Evolutionary conservation across 2,797 vertebrate species (phyloP).

Genomic region (Falco cherrug): DNA sequence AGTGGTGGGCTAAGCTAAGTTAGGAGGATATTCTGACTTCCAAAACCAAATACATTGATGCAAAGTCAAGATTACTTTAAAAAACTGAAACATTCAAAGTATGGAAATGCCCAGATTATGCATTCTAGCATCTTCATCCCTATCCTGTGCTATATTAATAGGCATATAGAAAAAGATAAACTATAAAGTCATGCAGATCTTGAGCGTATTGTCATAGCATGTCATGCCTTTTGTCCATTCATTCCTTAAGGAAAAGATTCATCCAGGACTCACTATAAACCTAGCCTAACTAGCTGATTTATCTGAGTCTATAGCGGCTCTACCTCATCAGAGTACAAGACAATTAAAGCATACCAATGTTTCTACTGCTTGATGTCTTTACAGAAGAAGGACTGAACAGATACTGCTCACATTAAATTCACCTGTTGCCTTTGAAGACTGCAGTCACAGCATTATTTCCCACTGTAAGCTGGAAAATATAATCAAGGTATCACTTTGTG

Average conservation of each 20-base stretch:
- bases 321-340: background rate
- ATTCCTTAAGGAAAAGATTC: background rate
- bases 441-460: conserved; percentile 19
- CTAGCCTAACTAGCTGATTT: background rate
- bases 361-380: background rate
- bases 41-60: background rate
- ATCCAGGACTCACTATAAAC: background rate
- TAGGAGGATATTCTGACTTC: background rate
- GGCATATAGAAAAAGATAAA: background rate
- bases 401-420: background rate
- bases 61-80: background rate
- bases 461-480: background rate
- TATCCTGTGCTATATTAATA: background rate
- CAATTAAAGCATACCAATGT: background rate
- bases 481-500: conserved; percentile 17
- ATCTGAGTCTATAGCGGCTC: background rate
- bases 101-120: background rate
- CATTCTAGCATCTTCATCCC: background rate
- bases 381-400: background rate
- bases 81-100: background rate
- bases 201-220: background rate
- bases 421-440: background rate
- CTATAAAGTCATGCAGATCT: background rate
- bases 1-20: background rate
- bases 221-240: background rate